These are phyloP conservation scores for Tortrix viridana DNA, from an alignment of 2,888 invertebrate species.

Conservation along the genomic window DNA sequence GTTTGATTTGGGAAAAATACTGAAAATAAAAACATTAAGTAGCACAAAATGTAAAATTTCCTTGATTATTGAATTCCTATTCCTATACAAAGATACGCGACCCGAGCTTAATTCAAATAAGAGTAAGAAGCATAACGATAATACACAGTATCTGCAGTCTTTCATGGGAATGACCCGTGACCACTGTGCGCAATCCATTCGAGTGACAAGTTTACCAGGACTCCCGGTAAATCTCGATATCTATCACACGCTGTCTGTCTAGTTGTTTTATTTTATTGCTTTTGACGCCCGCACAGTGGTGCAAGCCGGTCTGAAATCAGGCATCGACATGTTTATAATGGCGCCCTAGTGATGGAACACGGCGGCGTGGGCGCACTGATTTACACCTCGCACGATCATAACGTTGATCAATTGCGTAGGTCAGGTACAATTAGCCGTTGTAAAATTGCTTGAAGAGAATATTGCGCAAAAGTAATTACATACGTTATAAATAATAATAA, in stretches of 20 bases:
- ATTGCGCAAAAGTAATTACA: too few species aligned
- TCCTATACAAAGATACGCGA: too few species aligned
- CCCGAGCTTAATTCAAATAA: too few species aligned
- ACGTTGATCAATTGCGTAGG: conserved; percentile 39
- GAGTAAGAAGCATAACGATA: too few species aligned
- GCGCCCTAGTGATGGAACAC: conserved; percentile 34
- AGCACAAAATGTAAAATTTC: too few species aligned
- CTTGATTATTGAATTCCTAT: too few species aligned
- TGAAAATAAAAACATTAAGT: too few species aligned
- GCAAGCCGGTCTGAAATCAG: conserved; percentile 45
- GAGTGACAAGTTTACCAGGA: conserved; percentile 34
- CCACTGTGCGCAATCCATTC: conserved; percentile 20
- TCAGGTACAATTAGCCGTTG: conserved; percentile 34
- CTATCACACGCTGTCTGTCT: conserved; percentile 46
- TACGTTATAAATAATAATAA: too few species aligned
- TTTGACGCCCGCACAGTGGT: conserved; percentile 59
- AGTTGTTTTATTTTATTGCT: conserved; percentile 65
- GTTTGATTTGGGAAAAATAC: too few species aligned
- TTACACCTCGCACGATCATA: conserved; percentile 50
- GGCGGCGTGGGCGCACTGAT: conserved; percentile 68
- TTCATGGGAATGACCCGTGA: too few species aligned
- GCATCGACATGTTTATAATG: conserved; percentile 43
- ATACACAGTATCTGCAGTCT: too few species aligned
- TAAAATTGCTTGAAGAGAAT: conserved; percentile 4
- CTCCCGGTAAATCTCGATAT: conserved; percentile 38